A percentile compares a stretch with the other conserved stretches of the same genome.
Conservation (phyloP, 2,888 invertebrate genomes). For the Lycocerus yunnanus region DNA sequence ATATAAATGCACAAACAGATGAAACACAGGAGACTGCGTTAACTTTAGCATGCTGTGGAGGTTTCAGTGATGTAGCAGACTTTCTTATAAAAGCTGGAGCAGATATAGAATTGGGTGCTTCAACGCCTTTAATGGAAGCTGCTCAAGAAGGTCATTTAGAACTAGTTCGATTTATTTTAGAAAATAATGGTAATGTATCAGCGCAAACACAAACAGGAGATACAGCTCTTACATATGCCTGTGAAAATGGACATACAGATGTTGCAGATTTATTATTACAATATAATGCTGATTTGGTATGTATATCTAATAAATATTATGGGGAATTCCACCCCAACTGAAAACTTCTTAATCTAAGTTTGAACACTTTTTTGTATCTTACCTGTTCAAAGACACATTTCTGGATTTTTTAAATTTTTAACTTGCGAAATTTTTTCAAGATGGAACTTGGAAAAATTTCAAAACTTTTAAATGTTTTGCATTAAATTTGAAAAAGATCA, state of each 20-base stretch:
- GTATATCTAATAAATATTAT: conserved; percentile 6
- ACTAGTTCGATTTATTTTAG: conserved; percentile 84
- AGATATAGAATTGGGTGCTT: conserved; percentile 91
- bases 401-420: no score
- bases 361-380: no score
- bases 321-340: no score
- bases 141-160: conserved; percentile 97
- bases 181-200: conserved; percentile 87
- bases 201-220: conserved; percentile 89
- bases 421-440: no score
- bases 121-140: conserved; percentile 98
- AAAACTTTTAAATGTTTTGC: no score
- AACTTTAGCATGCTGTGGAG: conserved; percentile 92
- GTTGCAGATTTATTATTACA: conserved; percentile 91
- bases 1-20: conserved; percentile 98
- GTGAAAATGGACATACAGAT: conserved; percentile 98
- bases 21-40: conserved; percentile 97
- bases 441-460: no score
- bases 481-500: no score
- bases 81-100: conserved; percentile 95
- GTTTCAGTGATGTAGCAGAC: conserved; percentile 93
- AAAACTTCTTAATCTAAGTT: no score
- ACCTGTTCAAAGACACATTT: no score
- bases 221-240: conserved; percentile 95
- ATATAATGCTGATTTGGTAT: conserved; percentile 83